Percentiles rank a stretch among this genome's conserved stretches.
phyloP scores from a whole-genome alignment of 2,888 invertebrate genomes.

The Seira ritae region DNA sequence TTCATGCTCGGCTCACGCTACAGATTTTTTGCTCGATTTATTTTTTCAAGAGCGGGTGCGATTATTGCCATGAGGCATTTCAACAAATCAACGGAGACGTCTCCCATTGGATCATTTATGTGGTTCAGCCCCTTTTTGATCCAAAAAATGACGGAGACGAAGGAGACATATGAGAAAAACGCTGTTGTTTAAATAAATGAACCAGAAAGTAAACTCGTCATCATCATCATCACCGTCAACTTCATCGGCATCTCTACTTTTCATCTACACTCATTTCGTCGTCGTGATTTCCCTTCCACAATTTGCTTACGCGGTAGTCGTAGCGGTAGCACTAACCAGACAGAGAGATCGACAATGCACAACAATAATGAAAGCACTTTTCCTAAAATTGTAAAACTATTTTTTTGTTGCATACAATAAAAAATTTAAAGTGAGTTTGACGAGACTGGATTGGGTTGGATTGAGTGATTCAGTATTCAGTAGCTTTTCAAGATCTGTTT shows the following conservation, averaged over 20 bases:
- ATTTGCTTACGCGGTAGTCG: conserved; percentile 6
- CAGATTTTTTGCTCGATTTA: conserved; percentile 9
- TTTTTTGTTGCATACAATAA: not conserved
- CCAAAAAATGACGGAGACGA: conserved; percentile 37
- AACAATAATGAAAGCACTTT: conserved; percentile 40
- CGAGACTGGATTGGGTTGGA: conserved; percentile 27
- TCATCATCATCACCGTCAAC: conserved; percentile 28
- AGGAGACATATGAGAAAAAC: conserved; percentile 25
- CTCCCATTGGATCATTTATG: conserved; percentile 52
- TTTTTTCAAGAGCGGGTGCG: not conserved
- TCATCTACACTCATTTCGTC: conserved; percentile 26
- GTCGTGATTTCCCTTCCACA: conserved; percentile 30
- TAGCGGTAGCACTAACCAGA: not conserved
- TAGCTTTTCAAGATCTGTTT: conserved; percentile 20
- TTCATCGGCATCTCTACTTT: too few species aligned
- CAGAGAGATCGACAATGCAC: conserved; percentile 11
- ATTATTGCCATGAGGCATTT: conserved; percentile 54
- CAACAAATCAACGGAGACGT: conserved; percentile 56
- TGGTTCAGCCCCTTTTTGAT: conserved; percentile 48
- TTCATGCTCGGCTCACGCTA: not conserved
- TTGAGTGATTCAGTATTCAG: conserved; percentile 37
- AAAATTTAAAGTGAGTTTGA: conserved; percentile 18
- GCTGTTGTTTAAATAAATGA: conserved; percentile 49
- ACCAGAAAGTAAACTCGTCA: conserved; percentile 32
- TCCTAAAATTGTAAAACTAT: conserved; percentile 12